Evolutionary conservation across 2,888 invertebrate species (phyloP).

Genomic region (Mythimna vitellina): DNA sequence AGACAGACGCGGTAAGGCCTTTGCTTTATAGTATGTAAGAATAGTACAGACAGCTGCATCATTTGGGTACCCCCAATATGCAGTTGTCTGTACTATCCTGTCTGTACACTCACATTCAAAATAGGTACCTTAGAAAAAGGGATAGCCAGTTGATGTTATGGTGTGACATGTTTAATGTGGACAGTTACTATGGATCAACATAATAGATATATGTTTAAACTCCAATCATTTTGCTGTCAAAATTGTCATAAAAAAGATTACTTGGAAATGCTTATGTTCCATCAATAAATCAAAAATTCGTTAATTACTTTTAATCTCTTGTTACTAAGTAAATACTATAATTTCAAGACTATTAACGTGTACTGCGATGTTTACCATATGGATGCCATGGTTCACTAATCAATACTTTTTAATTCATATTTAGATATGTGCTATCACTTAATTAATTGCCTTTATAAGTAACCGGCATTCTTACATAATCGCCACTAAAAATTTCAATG

Average conservation of each 20-base stretch:
- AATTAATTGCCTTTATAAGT: not conserved
- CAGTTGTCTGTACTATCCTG: too few relatives aligned
- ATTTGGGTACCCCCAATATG: too few relatives aligned
- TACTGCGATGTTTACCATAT: too few relatives aligned
- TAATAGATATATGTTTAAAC: not conserved
- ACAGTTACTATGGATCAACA: not conserved
- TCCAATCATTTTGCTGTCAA: not conserved
- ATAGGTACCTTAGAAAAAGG: too few relatives aligned
- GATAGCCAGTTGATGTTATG: too few relatives aligned
- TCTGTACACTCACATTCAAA: too few relatives aligned
- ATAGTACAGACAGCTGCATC: too few relatives aligned
- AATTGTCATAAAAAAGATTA: not conserved
- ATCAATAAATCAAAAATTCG: not conserved
- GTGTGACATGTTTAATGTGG: too few relatives aligned
- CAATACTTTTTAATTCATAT: not conserved
- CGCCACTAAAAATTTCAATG: constrained; percentile 25
- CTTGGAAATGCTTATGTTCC: not conserved
- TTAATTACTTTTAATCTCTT: not conserved
- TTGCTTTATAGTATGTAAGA: too few relatives aligned
- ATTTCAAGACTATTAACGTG: not conserved
- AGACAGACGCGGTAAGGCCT: too few relatives aligned
- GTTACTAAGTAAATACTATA: not conserved
- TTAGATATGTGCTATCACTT: not conserved
- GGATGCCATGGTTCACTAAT: not conserved
- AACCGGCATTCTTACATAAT: constrained; percentile 3